Evolutionary conservation across 2,888 invertebrate species (phyloP), one percentile per base, ranked within the genome.

Genomic region (Synanthedon andrenaeformis): DNA sequence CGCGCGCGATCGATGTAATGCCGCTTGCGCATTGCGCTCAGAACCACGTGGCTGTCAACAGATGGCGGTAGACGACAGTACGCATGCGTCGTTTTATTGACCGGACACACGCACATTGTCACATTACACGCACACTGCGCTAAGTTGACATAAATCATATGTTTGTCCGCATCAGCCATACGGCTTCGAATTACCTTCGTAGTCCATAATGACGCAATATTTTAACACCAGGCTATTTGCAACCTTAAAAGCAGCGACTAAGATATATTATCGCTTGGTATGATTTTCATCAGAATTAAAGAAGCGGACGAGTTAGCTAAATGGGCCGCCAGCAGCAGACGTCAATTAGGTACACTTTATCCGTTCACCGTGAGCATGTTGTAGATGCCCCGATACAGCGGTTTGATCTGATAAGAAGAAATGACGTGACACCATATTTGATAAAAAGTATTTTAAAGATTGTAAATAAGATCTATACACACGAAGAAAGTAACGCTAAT

Each of bases 51-150:
- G 72, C 70, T 61, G 72, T 76, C 83, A 79, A 83, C 83, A 86
- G 86, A 85, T 85, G 85, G 85, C 86, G 69, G 73, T 77, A 69
- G 60, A 57, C 41, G 65, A 64, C 70, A 74, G 61, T 60, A 70
- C 85, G 86, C 86, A 85, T 83, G 86, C 77, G 74, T 68, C 60
- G 65, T 57, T 64, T 69, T 86, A 87, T 87, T 84, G 86, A 86
- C 67, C 84, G 75, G 70, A 66, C 74, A 57, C 77, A 74, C 73
- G 65, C 63, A 55, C 51, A 54, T 52, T 54, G 56, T 13, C 51
- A 55, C 51, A 49, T 28, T 45, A 41, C 4, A 56, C 58, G 61
- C 69, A 66, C 70, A 72, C 67, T 61, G 54, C 57, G 64, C 59
- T 62, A 62, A 58, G 58, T 60, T 67, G 70, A 76, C 75, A 77